phyloP scores from a whole-genome alignment of 2,797 vertebrate species.

The Pangasius mekongensis region DNA sequence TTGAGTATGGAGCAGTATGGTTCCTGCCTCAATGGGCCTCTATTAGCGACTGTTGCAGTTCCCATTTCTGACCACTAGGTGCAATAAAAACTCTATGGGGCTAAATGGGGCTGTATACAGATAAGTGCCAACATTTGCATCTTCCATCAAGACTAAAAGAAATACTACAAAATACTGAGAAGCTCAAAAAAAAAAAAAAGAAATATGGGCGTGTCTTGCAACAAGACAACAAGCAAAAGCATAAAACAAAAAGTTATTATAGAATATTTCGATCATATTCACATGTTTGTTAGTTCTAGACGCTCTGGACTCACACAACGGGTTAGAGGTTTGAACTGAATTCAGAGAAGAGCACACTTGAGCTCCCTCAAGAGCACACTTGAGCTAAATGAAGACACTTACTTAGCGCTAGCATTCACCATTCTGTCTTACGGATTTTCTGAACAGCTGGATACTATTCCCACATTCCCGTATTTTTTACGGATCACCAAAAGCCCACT shows the following conservation, averaged over 20 bases:
- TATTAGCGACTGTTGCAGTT: not conserved
- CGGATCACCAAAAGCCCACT: slow-evolving; percentile 24
- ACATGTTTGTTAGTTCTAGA: not conserved
- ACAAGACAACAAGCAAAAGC: too few species aligned
- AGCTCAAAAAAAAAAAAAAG: not conserved
- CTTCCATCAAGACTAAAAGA: not conserved
- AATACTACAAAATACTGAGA: not conserved
- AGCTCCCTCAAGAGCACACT: not conserved
- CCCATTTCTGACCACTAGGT: not conserved
- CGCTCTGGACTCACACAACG: not conserved
- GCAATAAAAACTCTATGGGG: not conserved
- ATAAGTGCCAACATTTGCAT: not conserved
- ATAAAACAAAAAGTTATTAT: not conserved
- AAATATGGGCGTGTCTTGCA: not conserved
- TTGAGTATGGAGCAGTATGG: too few species aligned
- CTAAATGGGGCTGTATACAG: not conserved
- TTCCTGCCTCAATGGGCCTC: not conserved
- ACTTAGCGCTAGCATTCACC: slow-evolving; percentile 52
- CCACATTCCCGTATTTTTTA: slow-evolving; percentile 37
- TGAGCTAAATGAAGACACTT: slow-evolving; percentile 48
- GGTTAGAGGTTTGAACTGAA: not conserved
- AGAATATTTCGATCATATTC: not conserved
- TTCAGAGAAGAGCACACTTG: not conserved
- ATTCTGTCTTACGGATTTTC: slow-evolving; percentile 58
- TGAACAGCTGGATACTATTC: slow-evolving; percentile 51